Evolutionary conservation across 2,888 invertebrate species (phyloP), one percentile per base, ranked within the genome.

Genomic region (Leuctra nigra): DNA sequence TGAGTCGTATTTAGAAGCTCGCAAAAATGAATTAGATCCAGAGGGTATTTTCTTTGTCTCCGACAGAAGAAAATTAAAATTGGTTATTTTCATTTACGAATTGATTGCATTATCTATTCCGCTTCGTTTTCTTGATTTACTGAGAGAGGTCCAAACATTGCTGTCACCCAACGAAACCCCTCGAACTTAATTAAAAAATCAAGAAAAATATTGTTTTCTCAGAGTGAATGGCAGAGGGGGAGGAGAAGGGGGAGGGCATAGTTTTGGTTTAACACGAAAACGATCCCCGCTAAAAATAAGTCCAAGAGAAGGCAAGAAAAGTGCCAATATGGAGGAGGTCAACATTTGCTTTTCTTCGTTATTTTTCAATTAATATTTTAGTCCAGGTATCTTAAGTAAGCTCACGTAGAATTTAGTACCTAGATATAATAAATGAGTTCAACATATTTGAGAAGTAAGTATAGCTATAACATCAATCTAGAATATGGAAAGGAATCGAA

Each of bases 331-430:
- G n/a, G n/a, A n/a, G n/a, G n/a, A n/a, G 41, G 41, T 41, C 41
- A 41, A 41, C 41, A 41, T 41, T 41, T 41, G 20, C 41, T 41
- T 41, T 41, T 14, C n/a, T n/a, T n/a, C n/a, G n/a, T n/a, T n/a
- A n/a, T n/a, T n/a, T 41, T 41, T 41, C 41, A 41, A 41, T 41
- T 41, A 41, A 41, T n/a, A 41, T 41, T 18, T 41, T 11, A 41
- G 41, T 41, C 41, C 41, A 41, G 41, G 41, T 41, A 18, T 41
- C n/a, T 41, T 41, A 41, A 41, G 20, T 18, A 4, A 18, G 41
- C 41, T 41, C 20, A 41, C 41, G 11, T 3, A 41, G 16, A 41
- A 41, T 41, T 41, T 11, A 18, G 20, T 41, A 14, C 6, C 13
- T 33, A 33, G 33, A 11, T 33, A 33, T 33, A 36, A 36, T 16